phyloP scores from a whole-genome alignment of 2,888 invertebrate genomes.

The Parnassius glacialis region DNA sequence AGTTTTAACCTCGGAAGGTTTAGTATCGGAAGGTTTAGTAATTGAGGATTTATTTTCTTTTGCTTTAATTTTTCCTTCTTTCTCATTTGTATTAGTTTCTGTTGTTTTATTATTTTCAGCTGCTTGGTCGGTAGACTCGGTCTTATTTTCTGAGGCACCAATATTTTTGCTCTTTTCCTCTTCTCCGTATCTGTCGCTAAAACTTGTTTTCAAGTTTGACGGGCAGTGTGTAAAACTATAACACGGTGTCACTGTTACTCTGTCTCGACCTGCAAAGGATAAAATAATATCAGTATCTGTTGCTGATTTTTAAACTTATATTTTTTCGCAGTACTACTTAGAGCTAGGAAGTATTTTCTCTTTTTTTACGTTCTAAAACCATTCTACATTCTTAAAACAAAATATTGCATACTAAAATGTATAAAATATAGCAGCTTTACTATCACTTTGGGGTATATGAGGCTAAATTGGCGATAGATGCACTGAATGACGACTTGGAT shows the following conservation, averaged over 20 bases:
- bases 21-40: too few species aligned
- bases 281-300: too few species aligned
- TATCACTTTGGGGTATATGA: too few species aligned
- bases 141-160: slow-evolving; percentile 17
- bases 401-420: too few species aligned
- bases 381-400: too few species aligned
- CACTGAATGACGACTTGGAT: too few species aligned
- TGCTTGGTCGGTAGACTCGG: slow-evolving; percentile 18
- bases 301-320: too few species aligned
- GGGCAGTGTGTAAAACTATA: slow-evolving; percentile 59
- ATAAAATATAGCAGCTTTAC: too few species aligned
- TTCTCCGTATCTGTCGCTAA: slow-evolving; percentile 30
- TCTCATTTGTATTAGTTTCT: slow-evolving; percentile 4
- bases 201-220: slow-evolving; percentile 46
- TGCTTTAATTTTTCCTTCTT: slow-evolving; percentile 8
- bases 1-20: slow-evolving; percentile 2
- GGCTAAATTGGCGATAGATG: too few species aligned
- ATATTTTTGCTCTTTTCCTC: slow-evolving; percentile 18
- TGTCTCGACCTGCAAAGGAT: slow-evolving; percentile 51
- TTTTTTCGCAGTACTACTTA: too few species aligned
- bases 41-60: background rate
- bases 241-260: slow-evolving; percentile 47
- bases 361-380: too few species aligned
- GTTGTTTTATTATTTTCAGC: slow-evolving; percentile 6
- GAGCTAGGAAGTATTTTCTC: too few species aligned